These are phyloP conservation scores for Agraylea sexmaculata DNA, from an alignment of 1,140 invertebrate genomes.

Conservation along the genomic window DNA sequence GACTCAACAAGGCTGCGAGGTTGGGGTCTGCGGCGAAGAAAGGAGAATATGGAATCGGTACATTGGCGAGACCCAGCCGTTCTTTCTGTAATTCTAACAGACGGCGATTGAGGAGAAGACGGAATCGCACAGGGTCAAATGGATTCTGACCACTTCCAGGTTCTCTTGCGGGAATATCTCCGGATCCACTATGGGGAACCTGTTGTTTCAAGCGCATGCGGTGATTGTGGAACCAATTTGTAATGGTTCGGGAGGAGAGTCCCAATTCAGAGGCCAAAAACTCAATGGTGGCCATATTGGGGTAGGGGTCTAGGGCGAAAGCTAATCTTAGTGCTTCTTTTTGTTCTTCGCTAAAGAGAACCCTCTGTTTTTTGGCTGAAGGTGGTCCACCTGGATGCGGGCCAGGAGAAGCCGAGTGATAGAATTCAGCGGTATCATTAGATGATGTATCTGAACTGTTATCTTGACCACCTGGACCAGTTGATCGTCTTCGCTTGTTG, in stretches of 20 bases:
- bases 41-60: constrained; percentile 59
- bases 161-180: constrained; percentile 56
- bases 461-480: constrained; percentile 63
- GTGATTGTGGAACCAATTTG: constrained; percentile 99
- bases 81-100: constrained; percentile 76
- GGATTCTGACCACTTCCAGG: constrained; percentile 46
- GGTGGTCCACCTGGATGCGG: constrained; percentile 49
- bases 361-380: constrained; percentile 81
- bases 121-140: constrained; percentile 85
- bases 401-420: constrained; percentile 71
- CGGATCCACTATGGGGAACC: constrained; percentile 59
- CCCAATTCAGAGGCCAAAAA: constrained; percentile 83
- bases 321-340: constrained; percentile 91
- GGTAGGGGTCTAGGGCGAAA: constrained; percentile 92
- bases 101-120: constrained; percentile 75
- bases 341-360: constrained; percentile 95
- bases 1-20: constrained; percentile 56
- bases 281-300: constrained; percentile 89
- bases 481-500: constrained; percentile 72
- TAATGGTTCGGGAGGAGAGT: constrained; percentile 90
- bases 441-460: constrained; percentile 78
- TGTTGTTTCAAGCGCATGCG: constrained; percentile 93
- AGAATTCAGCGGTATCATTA: constrained; percentile 80
- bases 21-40: constrained; percentile 63
- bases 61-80: constrained; percentile 57